Percentiles rank a stretch among this genome's conserved stretches.
Conservation (phyloP, 2,113 vertebrate genomes). For the Myrmecophaga tridactyla region DNA sequence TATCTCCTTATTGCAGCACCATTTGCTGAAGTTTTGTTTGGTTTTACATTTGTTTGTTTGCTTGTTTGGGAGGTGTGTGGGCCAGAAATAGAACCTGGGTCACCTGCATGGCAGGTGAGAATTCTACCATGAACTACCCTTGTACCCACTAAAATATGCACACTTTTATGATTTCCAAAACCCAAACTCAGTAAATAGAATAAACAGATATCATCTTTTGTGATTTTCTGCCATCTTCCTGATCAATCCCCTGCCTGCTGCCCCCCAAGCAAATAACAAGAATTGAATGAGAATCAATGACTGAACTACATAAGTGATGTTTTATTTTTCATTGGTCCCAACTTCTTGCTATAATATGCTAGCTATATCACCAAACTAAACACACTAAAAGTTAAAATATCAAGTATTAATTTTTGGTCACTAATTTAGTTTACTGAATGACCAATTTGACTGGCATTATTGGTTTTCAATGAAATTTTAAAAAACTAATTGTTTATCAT, state of each 20-base stretch:
- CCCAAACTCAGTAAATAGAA: neutral
- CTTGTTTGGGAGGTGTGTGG: no score
- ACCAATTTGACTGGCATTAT: neutral
- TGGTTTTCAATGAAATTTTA: slow-evolving; percentile 1
- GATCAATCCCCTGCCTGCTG: neutral
- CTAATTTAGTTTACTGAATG: neutral
- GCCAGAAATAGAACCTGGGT: no score
- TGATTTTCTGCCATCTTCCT: neutral
- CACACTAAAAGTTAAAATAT: neutral
- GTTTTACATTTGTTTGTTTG: no score
- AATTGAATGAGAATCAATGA: neutral
- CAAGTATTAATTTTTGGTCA: neutral
- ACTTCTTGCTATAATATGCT: neutral
- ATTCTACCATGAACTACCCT: no score
- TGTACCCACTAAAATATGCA: no score
- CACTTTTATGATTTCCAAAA: neutral
- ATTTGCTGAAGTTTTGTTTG: no score
- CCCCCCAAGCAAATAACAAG: neutral
- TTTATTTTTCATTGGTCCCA: neutral
- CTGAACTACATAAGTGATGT: neutral
- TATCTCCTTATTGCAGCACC: no score
- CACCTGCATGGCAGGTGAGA: no score
- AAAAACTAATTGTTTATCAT: neutral
- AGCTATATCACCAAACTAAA: neutral
- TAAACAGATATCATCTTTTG: neutral